Evolutionary conservation across 2,797 vertebrate species (phyloP), one percentile per base, ranked within the genome.

Genomic region (Gallinago nigripennis): DNA sequence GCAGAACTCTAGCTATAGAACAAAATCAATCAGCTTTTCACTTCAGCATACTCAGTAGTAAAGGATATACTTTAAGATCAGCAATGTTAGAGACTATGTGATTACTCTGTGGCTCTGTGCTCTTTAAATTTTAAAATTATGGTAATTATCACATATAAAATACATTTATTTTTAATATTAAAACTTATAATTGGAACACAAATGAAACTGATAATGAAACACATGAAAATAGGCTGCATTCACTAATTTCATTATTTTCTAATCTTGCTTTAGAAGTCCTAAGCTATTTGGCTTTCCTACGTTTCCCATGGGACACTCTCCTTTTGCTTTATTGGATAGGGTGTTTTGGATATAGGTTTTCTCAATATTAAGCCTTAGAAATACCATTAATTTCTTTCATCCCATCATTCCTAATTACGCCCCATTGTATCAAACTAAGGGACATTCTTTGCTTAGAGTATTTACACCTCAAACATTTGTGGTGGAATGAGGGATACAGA

Each of bases 21-120:
- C 12, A 86, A 86, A 94, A 87, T 70, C 63, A 45, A 66, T 82
- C 65, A 82, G 30, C 39, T 91, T 93, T 94, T 96, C 54, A 63
- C 7, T 61, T 57, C 30, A 28, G 17, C 13, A 31, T 57, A 69
- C 17, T 71, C n/a, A 66, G 14, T 54, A 83, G 31, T 61, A 91
- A 93, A 53, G 7, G 13, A n/a, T 68, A 54, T 53, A 27, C 41
- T 77, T 92, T 48, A 73, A 54, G 33, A 85, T 82, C 77, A 82
- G 68, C 24, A 28, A 4, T 51, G 11, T 69, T 92, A 76, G 91
- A 92, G 72, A 51, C 54, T 78, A 20, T 20, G 25, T 68, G 69
- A 65, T 90, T 93, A 65, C 24, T 81, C 17, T 48, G 30, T 87
- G 50, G 15, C n/a, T 86, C n/a, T 71, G 15, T 82, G n/a, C 58